Conservation (phyloP, 2,888 invertebrate species). For the Rhagonycha fulva region DNA sequence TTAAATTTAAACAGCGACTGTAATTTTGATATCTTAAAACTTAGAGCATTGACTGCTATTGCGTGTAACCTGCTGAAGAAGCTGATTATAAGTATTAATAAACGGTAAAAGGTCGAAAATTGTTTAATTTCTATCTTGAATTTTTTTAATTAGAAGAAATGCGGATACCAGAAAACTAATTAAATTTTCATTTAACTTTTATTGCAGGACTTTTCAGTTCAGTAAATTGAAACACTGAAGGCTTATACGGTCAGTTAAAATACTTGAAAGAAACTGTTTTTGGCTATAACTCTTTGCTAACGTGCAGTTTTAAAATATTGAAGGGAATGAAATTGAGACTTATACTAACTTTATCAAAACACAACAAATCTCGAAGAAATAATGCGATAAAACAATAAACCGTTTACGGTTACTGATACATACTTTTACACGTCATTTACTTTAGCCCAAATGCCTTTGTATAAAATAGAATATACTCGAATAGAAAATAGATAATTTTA, state of each 20-base stretch:
- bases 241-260: background rate
- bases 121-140: background rate
- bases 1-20: background rate
- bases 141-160: background rate
- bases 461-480: background rate
- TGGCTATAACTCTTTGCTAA: background rate
- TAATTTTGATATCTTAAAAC: background rate
- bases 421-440: background rate
- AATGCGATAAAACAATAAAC: background rate
- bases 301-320: background rate
- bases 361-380: background rate
- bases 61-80: background rate
- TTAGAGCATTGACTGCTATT: background rate
- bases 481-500: too few relatives aligned
- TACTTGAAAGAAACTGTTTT: background rate
- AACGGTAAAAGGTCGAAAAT: background rate
- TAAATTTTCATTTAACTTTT: background rate
- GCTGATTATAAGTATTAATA: background rate
- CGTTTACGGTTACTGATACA: background rate
- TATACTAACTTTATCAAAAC: background rate
- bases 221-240: background rate
- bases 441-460: background rate
- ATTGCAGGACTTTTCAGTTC: background rate
- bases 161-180: background rate
- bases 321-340: background rate